Evolutionary conservation across 2,113 vertebrate species (phyloP), one percentile per base, ranked within the genome.

Genomic region (Formicarius rufipectus): DNA sequence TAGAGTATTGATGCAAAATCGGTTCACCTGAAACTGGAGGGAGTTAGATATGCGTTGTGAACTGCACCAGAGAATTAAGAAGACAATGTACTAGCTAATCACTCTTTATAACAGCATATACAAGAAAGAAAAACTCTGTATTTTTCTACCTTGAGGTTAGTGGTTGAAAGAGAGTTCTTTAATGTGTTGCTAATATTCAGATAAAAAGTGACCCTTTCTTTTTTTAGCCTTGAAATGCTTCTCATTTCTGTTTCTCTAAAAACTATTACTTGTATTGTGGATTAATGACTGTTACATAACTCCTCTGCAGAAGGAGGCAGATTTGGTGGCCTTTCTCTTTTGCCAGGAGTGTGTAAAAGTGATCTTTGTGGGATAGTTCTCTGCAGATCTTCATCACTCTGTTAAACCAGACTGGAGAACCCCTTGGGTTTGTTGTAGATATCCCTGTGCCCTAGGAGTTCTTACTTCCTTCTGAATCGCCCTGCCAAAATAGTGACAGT

Each of bases 391-490:
- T 58, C 56, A 49, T 74, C 44, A 25, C 49, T 60, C 33, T 23
- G 6, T 69, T 68, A 55, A 56, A 42, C 9, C 49, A 91, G 37
- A 37, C 67, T 30, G 52, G 58, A 88, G 67, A 55, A 49, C 0
- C 0, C 74, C 30, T 64, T 0, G 0, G 31, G 10, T 35, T 28
- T 63, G 20, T 55, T 2, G 0, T 52, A 44, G 55, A 19, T 17
- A 45, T 33, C 45, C 9, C 37, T 31, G 4, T 81, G 30, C 23
- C 17, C 0, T 2, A 50, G 23, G 21, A 75, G 13, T 21, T 20
- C 37, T 78, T 4, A 0, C 20, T 67, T 56, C 50, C n/a, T 49
- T 31, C n/a, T 89, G 62, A 83, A 40, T 8, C 0, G 1, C 30
- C n/a, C 31, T 50, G 52, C 40, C 35, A 50, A 67, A 84, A 40